Evolutionary conservation across 2,113 vertebrate genomes (phyloP).

Genomic region (Marmota flaviventris): DNA sequence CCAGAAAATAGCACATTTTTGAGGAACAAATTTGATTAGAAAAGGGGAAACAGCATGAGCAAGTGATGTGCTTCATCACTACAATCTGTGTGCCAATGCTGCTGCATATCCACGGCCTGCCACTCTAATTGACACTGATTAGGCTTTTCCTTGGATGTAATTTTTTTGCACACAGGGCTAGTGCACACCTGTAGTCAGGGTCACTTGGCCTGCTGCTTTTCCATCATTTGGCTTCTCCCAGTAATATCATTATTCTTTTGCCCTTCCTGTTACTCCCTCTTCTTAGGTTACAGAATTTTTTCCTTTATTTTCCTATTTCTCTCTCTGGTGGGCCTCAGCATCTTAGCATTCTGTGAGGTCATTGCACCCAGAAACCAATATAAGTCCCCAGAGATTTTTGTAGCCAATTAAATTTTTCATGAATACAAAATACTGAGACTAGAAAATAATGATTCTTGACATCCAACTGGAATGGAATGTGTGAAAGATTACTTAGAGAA

Average conservation of each 20-base stretch:
- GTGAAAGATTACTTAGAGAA: constrained; percentile 16
- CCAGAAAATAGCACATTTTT: not conserved
- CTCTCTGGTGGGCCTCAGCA: not conserved
- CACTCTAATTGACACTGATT: not conserved
- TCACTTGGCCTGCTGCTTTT: not conserved
- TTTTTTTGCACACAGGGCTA: not conserved
- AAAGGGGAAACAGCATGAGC: not conserved
- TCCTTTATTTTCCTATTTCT: not conserved
- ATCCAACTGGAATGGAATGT: not conserved
- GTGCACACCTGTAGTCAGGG: not conserved
- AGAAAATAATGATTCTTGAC: not conserved
- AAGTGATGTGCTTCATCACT: not conserved
- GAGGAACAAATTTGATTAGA: not conserved
- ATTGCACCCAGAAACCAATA: not conserved
- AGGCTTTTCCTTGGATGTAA: not conserved
- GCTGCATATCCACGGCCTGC: not conserved
- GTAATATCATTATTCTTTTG: no score
- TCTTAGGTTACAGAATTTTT: no score
- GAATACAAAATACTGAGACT: not conserved
- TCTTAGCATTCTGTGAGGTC: not conserved
- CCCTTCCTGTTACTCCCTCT: not conserved
- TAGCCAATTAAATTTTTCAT: not conserved
- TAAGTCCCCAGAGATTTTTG: not conserved
- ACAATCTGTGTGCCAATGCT: not conserved
- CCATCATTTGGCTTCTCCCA: not conserved